Evolutionary conservation across 2,888 invertebrate species (phyloP).

Genomic region (Mylabris sibirica): DNA sequence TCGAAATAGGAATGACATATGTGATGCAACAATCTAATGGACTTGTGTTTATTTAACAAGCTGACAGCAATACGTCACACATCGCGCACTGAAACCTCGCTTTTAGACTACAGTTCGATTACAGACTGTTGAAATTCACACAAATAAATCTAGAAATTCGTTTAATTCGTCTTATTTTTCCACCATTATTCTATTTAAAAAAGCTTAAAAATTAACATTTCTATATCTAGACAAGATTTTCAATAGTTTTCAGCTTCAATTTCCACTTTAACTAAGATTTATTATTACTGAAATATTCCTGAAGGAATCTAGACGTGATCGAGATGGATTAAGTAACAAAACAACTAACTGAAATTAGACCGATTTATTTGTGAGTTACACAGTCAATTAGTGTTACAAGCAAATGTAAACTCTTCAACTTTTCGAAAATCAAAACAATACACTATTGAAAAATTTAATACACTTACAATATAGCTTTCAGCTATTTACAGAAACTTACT

Average conservation of each 20-base stretch:
- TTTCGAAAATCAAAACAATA: constrained; percentile 27
- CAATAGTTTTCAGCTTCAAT: background rate
- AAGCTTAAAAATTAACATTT: background rate
- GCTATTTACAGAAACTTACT: background rate
- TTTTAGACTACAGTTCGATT: constrained; percentile 39
- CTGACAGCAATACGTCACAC: constrained; percentile 60
- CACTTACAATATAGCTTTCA: background rate
- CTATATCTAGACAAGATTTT: background rate
- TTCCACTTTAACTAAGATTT: background rate
- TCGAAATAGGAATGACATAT: constrained; percentile 55
- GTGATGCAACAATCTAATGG: constrained; percentile 63
- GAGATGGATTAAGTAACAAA: constrained; percentile 43
- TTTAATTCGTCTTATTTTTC: background rate
- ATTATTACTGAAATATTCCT: background rate
- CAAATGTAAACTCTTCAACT: constrained; percentile 44
- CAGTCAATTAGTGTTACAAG: constrained; percentile 51
- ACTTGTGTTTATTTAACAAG: constrained; percentile 62
- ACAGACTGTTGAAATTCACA: constrained; percentile 11
- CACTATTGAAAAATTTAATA: background rate
- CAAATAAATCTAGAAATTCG: background rate
- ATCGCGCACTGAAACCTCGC: constrained; percentile 43
- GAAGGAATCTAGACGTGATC: constrained; percentile 21
- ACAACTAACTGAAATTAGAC: constrained; percentile 46
- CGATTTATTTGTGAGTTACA: constrained; percentile 48
- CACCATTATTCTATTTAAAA: background rate